Evolutionary conservation across 92 coral and sea anemone genomes (phyloP), one percentile per base, ranked within the genome.

Genomic region (Nematostella vectensis): DNA sequence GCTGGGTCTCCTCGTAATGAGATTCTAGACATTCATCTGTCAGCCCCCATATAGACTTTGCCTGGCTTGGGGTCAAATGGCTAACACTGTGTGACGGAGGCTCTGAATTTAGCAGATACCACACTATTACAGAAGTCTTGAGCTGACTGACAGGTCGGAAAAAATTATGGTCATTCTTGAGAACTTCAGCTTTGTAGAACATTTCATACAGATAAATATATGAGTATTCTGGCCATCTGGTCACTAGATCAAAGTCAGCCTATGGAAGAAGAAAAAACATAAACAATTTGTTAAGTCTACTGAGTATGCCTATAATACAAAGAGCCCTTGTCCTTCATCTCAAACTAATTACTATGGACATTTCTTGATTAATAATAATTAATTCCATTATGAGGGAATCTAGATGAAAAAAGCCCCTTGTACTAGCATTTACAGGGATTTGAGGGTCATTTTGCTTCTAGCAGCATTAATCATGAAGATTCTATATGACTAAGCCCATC

Each of bases 61-160:
- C 99, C 66, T 93, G 99, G 60, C 99, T 93, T 29, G 99, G 94
- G 0, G 99, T 93, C 40, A 93, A 79, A 60, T 93, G 99, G 62
- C 96, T 75, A 50, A 93, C 99, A 69, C 99, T 93, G 48, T 80
- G 87, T 54, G 94, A 87, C 15, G 99, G 99, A 13, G 99, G 95
- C 26, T 79, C 81, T 0, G 96, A 76, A 65, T 72, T 93, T 33
- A 93, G 61, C 42, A 93, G 78, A 78, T 93, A 93, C 99, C 99
- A 93, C 48, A 93, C 99, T 42, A 93, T 93, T 24, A 93, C 99
- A 2, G 99, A 93, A 16, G 99, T 93, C 69, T 93, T 93, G 11
- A 93, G 83, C 48, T 93, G 99, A 76, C 99, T 93, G 25, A 93
- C 99, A 59, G 99, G 99, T 65, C 99, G 77, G 63, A 93, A 93